Conservation (phyloP, 2,888 invertebrate genomes). For the Monoplex corrugatus region DNA sequence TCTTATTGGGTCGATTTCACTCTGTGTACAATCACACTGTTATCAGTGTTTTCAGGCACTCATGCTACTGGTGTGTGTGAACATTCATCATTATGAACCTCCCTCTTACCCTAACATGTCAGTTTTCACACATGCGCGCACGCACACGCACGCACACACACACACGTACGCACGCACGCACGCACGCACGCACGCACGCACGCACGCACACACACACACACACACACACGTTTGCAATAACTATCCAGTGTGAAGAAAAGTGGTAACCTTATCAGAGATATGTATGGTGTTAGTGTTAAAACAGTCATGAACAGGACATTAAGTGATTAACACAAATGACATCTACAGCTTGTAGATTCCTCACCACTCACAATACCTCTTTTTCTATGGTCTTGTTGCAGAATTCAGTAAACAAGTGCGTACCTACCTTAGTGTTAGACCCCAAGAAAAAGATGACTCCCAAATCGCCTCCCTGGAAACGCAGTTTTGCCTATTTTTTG, state of each 20-base stretch:
- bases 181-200: background rate
- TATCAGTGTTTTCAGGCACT: too few species aligned
- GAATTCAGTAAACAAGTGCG: conserved; percentile 35
- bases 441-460: conserved; percentile 59
- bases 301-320: background rate
- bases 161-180: background rate
- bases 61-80: too few species aligned
- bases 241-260: too few species aligned
- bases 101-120: background rate
- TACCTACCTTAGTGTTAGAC: background rate
- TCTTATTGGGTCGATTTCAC: too few species aligned
- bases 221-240: background rate
- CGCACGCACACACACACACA: background rate
- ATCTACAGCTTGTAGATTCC: too few species aligned
- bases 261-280: too few species aligned
- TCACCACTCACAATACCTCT: too few species aligned
- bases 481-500: conserved; percentile 75
- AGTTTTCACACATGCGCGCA: background rate
- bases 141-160: background rate
- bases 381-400: conserved; percentile 50
- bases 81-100: too few species aligned
- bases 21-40: too few species aligned
- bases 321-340: too few species aligned
- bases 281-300: too few species aligned
- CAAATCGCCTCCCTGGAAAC: conserved; percentile 71